A percentile compares a stretch with the other conserved stretches of the same genome.
Evolutionary conservation across 2,888 invertebrate genomes (phyloP).

Genomic region (Pyrocoelia pectoralis): DNA sequence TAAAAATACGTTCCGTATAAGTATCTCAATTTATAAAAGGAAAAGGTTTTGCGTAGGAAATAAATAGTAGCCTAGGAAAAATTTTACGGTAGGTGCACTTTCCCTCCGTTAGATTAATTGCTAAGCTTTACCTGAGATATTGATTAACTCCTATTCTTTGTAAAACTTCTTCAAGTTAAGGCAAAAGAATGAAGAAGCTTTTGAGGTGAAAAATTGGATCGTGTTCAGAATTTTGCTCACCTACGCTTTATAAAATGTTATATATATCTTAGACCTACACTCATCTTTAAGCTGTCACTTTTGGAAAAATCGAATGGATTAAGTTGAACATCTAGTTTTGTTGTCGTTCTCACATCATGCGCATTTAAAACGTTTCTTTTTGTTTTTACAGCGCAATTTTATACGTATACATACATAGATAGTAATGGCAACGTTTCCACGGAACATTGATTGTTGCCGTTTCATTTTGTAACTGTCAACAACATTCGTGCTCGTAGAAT

Average conservation of each 20-base stretch:
- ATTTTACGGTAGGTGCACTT: constrained; percentile 19
- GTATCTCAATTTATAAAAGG: not conserved
- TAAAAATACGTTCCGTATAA: not conserved
- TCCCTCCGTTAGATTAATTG: constrained; percentile 25
- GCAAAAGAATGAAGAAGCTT: constrained; percentile 25
- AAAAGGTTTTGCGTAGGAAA: not conserved
- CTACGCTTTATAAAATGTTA: constrained; percentile 19
- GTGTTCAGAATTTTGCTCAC: constrained; percentile 20
- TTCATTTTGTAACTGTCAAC: not conserved
- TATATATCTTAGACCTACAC: constrained; percentile 13
- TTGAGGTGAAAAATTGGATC: constrained; percentile 27
- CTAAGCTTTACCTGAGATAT: constrained; percentile 23
- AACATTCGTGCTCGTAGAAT: not conserved
- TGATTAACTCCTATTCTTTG: constrained; percentile 31
- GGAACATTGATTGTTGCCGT: not conserved
- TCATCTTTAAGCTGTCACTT: constrained; percentile 28
- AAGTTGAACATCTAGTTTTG: not conserved
- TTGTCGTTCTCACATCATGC: not conserved
- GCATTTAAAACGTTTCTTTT: not conserved
- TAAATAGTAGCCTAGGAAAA: constrained; percentile 6
- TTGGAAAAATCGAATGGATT: constrained; percentile 19
- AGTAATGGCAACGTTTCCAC: not conserved
- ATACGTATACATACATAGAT: not conserved
- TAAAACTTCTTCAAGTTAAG: constrained; percentile 24
- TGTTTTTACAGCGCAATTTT: not conserved